Percentiles rank a stretch among this genome's conserved stretches.
Conservation (phyloP, 2,113 vertebrate genomes). For the Pedetes capensis region DNA sequence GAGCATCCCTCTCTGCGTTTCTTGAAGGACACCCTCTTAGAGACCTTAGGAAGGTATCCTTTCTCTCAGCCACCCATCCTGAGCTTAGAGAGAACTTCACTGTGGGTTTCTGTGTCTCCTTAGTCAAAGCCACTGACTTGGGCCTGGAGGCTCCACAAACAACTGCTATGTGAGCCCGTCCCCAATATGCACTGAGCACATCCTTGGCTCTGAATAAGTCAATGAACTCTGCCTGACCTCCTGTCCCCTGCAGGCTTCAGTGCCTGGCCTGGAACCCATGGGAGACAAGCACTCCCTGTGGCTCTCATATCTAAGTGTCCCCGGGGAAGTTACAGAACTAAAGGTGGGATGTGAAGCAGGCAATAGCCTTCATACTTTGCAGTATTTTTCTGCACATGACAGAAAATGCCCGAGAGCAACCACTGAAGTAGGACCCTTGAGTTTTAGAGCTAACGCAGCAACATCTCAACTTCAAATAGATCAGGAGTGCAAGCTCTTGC, state of each 20-base stretch:
- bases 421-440: not conserved
- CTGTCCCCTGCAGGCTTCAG: not conserved
- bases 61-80: not conserved
- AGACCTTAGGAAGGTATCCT: not conserved
- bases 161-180: not conserved
- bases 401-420: not conserved
- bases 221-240: not conserved
- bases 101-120: not conserved
- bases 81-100: not conserved
- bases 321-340: not conserved
- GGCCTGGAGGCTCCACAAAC: not conserved
- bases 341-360: not conserved
- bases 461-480: not conserved
- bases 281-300: not conserved
- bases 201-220: not conserved
- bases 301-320: not conserved
- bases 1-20: not conserved
- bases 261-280: accelerated
- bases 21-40: not conserved
- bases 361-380: not conserved
- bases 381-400: not conserved
- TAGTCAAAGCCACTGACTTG: not conserved
- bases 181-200: accelerated
- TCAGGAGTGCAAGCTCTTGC: not conserved
- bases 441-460: not conserved